Evolutionary conservation across 1,140 invertebrate genomes (phyloP).

Genomic region (Andrena cerasifolii): DNA sequence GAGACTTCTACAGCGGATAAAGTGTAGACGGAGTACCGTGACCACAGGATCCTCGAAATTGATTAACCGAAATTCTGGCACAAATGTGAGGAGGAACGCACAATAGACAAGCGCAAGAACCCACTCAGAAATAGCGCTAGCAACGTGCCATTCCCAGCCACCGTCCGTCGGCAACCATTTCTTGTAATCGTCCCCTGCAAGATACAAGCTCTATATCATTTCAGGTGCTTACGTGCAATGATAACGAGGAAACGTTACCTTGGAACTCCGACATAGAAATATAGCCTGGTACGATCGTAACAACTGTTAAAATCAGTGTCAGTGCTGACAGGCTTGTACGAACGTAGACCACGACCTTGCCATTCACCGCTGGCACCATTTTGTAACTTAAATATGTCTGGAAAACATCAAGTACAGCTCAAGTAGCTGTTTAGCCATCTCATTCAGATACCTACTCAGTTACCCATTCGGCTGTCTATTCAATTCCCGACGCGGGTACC

Average conservation of each 20-base stretch:
- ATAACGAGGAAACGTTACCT: constrained; percentile 44
- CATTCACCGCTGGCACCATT: constrained; percentile 67
- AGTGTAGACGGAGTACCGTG: constrained; percentile 44
- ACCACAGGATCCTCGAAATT: constrained; percentile 76
- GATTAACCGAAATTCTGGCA: constrained; percentile 82
- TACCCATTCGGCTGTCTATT: neutral
- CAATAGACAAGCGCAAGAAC: constrained; percentile 83
- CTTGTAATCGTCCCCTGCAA: constrained; percentile 73
- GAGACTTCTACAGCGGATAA: no score
- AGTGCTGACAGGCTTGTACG: constrained; percentile 61
- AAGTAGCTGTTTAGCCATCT: neutral
- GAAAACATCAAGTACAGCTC: constrained; percentile 22
- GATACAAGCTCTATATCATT: neutral
- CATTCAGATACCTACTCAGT: no score
- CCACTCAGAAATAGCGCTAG: constrained; percentile 86
- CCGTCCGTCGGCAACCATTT: constrained; percentile 85
- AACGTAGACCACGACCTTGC: constrained; percentile 62
- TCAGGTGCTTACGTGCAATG: neutral
- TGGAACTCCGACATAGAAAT: constrained; percentile 68
- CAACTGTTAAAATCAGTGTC: constrained; percentile 64
- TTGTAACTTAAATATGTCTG: constrained; percentile 71
- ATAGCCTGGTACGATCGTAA: constrained; percentile 66
- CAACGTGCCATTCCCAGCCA: constrained; percentile 85
- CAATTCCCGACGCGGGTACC: neutral
- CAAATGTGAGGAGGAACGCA: constrained; percentile 83